These are phyloP conservation scores for Ochotona curzoniae DNA, from an alignment of 2,113 vertebrate genomes.

Conservation along the genomic window DNA sequence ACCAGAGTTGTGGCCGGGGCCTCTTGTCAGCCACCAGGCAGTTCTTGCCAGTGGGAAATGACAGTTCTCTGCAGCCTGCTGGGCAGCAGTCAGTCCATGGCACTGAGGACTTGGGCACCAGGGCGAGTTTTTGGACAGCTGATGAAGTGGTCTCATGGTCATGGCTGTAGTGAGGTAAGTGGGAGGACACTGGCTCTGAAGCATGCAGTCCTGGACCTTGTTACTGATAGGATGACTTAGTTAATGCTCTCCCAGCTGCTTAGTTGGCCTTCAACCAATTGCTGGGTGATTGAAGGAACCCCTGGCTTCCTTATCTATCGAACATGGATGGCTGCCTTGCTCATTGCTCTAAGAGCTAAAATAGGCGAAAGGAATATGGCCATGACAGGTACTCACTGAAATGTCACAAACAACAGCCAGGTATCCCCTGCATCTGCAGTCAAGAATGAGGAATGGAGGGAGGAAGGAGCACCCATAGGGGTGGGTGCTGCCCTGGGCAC, in stretches of 20 bases:
- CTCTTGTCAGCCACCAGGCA: not conserved
- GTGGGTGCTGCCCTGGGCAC: not conserved
- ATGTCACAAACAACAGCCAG: not conserved
- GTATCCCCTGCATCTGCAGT: not conserved
- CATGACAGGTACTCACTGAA: not conserved
- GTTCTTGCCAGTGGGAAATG: constrained; percentile 39
- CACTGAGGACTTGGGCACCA: not conserved
- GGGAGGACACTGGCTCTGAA: not conserved
- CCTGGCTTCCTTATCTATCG: not conserved
- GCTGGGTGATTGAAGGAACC: not conserved
- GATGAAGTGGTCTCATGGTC: not conserved
- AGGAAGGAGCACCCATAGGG: not conserved
- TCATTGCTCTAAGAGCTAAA: not conserved
- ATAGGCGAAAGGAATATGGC: not conserved
- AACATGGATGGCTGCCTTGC: not conserved
- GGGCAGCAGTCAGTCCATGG: not conserved
- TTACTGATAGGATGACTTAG: not conserved
- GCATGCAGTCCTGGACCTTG: not conserved
- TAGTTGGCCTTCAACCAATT: not conserved
- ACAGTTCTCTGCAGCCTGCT: constrained; percentile 37
- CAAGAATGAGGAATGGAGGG: not conserved
- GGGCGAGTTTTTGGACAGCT: not conserved
- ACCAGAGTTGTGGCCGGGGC: not conserved
- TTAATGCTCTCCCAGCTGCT: not conserved
- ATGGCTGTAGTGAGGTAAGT: not conserved